Percentiles rank a stretch among this genome's conserved stretches.
These are phyloP conservation scores for Corella eumyota DNA, from an alignment of 23 tunicate genomes.

Conservation along the genomic window DNA sequence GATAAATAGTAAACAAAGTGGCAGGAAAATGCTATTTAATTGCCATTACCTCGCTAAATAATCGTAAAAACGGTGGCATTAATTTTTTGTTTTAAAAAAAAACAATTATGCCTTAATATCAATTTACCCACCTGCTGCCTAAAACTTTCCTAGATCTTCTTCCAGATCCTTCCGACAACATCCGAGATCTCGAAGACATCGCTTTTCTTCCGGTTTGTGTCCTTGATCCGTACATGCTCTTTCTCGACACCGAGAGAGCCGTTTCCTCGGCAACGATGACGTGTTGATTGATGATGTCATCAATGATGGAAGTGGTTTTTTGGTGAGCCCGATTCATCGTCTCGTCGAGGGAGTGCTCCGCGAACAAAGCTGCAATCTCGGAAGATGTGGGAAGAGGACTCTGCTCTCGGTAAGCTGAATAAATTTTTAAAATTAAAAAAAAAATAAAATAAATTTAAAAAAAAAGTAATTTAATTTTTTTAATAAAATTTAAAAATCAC, in stretches of 20 bases:
- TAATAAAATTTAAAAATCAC: too few relatives aligned
- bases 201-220: not conserved
- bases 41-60: too few relatives aligned
- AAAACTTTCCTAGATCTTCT: too few relatives aligned
- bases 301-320: conserved; percentile 36
- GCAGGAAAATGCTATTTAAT: too few relatives aligned
- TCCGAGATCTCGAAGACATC: too few relatives aligned
- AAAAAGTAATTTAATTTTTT: not conserved
- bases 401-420: conserved; percentile 16
- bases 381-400: conserved; percentile 44
- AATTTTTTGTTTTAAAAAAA: too few relatives aligned
- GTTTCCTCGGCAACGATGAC: conserved; percentile 33
- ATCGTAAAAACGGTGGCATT: too few relatives aligned
- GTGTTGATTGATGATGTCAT: conserved; percentile 25
- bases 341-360: conserved; percentile 59
- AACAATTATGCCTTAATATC: too few relatives aligned
- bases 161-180: too few relatives aligned
- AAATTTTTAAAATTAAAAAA: too few relatives aligned
- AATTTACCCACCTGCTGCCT: too few relatives aligned
- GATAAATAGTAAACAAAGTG: too few relatives aligned
- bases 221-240: not conserved
- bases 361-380: conserved; percentile 56
- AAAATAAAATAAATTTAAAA: not conserved
- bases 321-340: conserved; percentile 34
- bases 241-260: conserved; percentile 2